A percentile compares a stretch with the other conserved stretches of the same genome.
Evolutionary conservation across 2,797 vertebrate genomes (phyloP).

Genomic region (Thunnus albacares): DNA sequence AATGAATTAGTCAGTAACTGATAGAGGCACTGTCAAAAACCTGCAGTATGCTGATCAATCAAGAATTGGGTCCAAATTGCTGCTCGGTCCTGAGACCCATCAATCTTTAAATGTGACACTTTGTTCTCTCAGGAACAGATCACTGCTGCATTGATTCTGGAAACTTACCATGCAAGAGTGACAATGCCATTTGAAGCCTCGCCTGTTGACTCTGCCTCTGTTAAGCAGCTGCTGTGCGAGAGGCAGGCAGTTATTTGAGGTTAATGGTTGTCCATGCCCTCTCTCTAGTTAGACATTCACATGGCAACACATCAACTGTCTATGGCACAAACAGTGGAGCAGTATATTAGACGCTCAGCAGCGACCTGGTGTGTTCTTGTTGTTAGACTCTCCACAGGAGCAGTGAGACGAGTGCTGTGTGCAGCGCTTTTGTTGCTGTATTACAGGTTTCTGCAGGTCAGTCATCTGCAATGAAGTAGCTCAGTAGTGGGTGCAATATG

Average conservation of each 20-base stretch:
- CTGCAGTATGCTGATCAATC: conserved; percentile 2
- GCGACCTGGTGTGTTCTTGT: conserved; percentile 39
- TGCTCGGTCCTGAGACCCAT: conserved; percentile 21
- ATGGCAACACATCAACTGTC: conserved; percentile 71
- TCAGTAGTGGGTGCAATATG: conserved; percentile 12
- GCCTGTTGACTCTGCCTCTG: conserved; percentile 71
- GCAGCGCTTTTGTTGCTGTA: conserved; percentile 5
- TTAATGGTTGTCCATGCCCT: conserved; percentile 76
- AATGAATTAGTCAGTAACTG: conserved; percentile 20
- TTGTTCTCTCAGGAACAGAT: conserved; percentile 40
- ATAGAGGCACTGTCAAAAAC: conserved; percentile 23
- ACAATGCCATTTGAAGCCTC: conserved; percentile 64
- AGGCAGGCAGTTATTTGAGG: conserved; percentile 73
- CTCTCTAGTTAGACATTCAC: conserved; percentile 75
- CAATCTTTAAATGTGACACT: conserved; percentile 51
- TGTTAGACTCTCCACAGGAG: conserved; percentile 21
- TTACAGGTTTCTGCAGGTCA: conserved; percentile 25
- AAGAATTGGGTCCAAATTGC: conserved; percentile 10
- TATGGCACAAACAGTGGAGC: conserved; percentile 58
- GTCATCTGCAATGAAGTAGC: not conserved
- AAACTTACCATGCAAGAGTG: conserved; percentile 50
- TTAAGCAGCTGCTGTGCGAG: conserved; percentile 72
- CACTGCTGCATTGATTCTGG: conserved; percentile 60
- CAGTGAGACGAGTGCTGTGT: not conserved
- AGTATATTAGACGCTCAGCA: conserved; percentile 64